Evolutionary conservation across 2,113 vertebrate genomes (phyloP).

Genomic region (Terrapene triunguis): DNA sequence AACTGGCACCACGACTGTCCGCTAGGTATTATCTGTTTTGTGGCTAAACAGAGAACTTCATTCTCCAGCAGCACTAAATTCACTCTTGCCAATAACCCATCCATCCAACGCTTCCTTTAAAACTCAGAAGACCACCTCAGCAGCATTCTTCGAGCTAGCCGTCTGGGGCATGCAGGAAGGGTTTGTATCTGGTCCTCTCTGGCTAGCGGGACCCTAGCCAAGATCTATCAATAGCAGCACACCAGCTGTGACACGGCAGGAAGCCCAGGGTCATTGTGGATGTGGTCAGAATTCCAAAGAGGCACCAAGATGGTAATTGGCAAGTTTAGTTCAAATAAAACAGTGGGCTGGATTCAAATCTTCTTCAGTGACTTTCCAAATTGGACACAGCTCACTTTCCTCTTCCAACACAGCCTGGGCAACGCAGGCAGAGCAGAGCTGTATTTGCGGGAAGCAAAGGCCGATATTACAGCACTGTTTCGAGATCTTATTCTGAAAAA

Average conservation of each 20-base stretch:
- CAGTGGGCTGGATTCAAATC: not conserved
- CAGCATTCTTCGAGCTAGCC: not conserved
- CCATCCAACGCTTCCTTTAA: not conserved
- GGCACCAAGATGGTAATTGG: not conserved
- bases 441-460: not conserved
- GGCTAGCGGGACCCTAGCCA: not conserved
- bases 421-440: not conserved
- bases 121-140: not conserved
- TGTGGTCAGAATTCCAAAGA: not conserved
- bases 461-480: not conserved
- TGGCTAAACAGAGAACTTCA: not conserved
- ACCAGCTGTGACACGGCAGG: not conserved
- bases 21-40: not conserved
- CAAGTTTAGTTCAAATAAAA: not conserved
- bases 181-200: not conserved
- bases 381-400: fast-evolving
- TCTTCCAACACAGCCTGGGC: not conserved
- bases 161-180: not conserved
- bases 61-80: not conserved
- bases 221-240: not conserved
- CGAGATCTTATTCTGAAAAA: not conserved
- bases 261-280: not conserved
- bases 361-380: not conserved
- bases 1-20: not conserved
- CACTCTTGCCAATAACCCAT: not conserved